phyloP scores from a whole-genome alignment of 1,140 invertebrate species.

The Lithobius niger region DNA sequence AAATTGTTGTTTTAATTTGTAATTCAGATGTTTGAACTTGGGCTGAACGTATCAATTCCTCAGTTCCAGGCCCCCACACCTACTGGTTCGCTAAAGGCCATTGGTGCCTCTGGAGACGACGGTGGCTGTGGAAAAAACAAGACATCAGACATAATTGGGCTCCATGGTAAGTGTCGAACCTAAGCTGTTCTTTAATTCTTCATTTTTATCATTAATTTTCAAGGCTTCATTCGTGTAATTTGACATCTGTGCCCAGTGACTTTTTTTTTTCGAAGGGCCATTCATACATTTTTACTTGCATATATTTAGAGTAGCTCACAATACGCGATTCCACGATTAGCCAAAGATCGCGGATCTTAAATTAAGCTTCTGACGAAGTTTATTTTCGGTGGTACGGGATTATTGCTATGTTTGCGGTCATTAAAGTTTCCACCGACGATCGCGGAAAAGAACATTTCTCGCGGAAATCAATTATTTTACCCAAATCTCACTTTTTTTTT shows the following conservation, averaged over 20 bases:
- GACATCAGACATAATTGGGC: conserved; percentile 39
- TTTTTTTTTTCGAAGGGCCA: not conserved
- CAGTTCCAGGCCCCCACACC: conserved; percentile 65
- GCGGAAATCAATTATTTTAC: too few relatives aligned
- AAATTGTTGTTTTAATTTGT: too few relatives aligned
- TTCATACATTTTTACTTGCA: not conserved
- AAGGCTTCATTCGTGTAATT: not conserved
- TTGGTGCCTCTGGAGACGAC: not conserved
- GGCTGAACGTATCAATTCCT: too few relatives aligned
- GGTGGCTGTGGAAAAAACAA: conserved; percentile 30
- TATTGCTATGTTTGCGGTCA: too few relatives aligned
- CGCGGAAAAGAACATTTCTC: too few relatives aligned
- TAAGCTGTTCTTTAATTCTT: too few relatives aligned
- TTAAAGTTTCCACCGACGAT: too few relatives aligned
- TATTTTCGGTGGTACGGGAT: too few relatives aligned
- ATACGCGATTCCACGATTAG: not conserved
- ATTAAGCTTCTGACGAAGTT: too few relatives aligned
- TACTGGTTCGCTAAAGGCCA: conserved; percentile 44
- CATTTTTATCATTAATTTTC: not conserved
- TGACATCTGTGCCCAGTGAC: not conserved
- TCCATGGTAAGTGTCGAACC: conserved; percentile 34
- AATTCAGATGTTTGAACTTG: too few relatives aligned
- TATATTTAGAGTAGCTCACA: not conserved
- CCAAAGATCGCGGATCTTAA: too few relatives aligned
- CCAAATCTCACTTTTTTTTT: too few relatives aligned